These are phyloP conservation scores for Drosophila aff. DNA, from an alignment of 1,140 invertebrate species.

Conservation along the genomic window DNA sequence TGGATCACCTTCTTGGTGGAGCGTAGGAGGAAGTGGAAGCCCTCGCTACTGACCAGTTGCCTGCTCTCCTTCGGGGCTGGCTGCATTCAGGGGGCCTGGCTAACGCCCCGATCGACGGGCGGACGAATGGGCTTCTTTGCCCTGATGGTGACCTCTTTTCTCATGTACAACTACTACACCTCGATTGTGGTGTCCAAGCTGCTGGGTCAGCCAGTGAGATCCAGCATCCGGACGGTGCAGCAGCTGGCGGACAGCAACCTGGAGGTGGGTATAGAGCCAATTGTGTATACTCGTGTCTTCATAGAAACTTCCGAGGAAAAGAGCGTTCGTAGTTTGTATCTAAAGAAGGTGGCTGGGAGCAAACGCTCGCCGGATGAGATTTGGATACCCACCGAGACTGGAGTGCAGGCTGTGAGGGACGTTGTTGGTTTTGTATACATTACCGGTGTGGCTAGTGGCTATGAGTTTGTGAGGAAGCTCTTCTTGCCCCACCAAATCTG, in stretches of 20 bases:
- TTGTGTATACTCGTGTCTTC: slow-evolving; percentile 60
- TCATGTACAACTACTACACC: slow-evolving; percentile 83
- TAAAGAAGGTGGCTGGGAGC: slow-evolving; percentile 56
- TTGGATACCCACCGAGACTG: slow-evolving; percentile 62
- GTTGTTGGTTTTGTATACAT: slow-evolving; percentile 71
- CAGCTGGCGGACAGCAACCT: slow-evolving; percentile 79
- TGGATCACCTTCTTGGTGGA: slow-evolving; percentile 75
- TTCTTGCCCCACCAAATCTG: slow-evolving; percentile 78
- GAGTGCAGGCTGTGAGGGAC: slow-evolving; percentile 59
- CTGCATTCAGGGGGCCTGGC: slow-evolving; percentile 73
- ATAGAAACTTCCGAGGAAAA: slow-evolving; percentile 45
- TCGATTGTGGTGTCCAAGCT: slow-evolving; percentile 77
- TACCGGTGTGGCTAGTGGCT: slow-evolving; percentile 62
- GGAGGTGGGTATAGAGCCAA: slow-evolving; percentile 65
- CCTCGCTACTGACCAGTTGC: slow-evolving; percentile 71
- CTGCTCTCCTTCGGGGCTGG: slow-evolving; percentile 72
- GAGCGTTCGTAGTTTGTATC: slow-evolving; percentile 53
- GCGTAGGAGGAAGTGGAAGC: slow-evolving; percentile 22
- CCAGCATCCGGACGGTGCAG: slow-evolving; percentile 69
- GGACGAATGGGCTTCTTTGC: slow-evolving; percentile 75
- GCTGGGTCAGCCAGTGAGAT: slow-evolving; percentile 64
- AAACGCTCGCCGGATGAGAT: slow-evolving; percentile 40
- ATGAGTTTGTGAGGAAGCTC: slow-evolving; percentile 57
- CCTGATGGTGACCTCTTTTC: slow-evolving; percentile 65
- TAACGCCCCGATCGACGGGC: slow-evolving; percentile 70